These are phyloP conservation scores for Caradrina clavipalpis DNA, from an alignment of 2,888 invertebrate species.

Conservation along the genomic window DNA sequence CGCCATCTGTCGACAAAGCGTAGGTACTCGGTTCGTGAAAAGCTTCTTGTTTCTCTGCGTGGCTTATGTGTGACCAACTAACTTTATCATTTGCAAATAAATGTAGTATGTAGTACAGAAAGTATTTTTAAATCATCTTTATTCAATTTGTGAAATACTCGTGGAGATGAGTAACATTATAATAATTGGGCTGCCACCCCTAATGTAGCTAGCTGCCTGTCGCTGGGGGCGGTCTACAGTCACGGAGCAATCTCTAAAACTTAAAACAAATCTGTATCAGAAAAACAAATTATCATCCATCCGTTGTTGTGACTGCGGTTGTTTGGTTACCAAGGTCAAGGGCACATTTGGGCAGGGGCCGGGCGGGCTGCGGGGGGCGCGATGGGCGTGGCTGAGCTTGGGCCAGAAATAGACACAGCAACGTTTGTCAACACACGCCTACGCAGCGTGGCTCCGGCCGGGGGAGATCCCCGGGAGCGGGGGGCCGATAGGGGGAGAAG, in stretches of 20 bases:
- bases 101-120: not conserved
- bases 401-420: conserved; percentile 83
- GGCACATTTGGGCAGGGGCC: conserved; percentile 76
- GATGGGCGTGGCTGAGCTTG: conserved; percentile 77
- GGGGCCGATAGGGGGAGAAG: conserved; percentile 27
- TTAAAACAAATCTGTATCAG: conserved; percentile 70
- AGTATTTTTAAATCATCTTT: not conserved
- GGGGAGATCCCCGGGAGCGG: conserved; percentile 59
- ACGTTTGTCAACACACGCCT: conserved; percentile 90
- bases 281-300: conserved; percentile 65
- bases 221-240: conserved; percentile 2
- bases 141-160: not conserved
- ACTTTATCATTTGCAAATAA: not conserved
- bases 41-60: not conserved
- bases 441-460: conserved; percentile 75
- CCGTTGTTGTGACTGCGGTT: conserved; percentile 88
- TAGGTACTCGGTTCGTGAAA: not conserved
- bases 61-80: too few relatives aligned
- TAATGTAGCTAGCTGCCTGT: not conserved
- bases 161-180: not conserved
- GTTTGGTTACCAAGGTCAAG: conserved; percentile 90
- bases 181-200: not conserved
- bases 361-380: conserved; percentile 60
- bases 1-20: conserved; percentile 31
- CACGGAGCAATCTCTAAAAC: conserved; percentile 35